Conservation (phyloP, 2,888 invertebrate genomes). For the Tetragonisca angustula region DNA sequence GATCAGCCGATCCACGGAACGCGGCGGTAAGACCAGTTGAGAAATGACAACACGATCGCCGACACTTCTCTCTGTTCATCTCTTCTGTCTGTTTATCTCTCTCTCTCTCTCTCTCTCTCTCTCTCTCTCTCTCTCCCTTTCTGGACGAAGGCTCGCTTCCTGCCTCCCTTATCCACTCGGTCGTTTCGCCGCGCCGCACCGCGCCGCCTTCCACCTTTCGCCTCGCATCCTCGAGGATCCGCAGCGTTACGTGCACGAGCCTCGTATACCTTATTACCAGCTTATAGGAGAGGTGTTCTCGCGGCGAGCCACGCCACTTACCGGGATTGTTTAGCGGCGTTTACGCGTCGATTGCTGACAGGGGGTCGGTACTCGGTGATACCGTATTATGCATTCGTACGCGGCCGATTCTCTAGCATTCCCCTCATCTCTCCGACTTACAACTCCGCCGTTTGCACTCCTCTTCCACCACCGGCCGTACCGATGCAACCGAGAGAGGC, state of each 20-base stretch:
- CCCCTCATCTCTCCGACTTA: background rate
- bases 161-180: constrained; percentile 16
- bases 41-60: constrained; percentile 79
- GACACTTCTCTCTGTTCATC: constrained; percentile 66
- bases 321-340: constrained; percentile 76
- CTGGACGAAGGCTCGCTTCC: constrained; percentile 15
- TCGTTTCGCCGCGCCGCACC: constrained; percentile 2
- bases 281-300: constrained; percentile 66
- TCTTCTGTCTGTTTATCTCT: no score
- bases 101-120: no score
- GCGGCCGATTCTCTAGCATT: constrained; percentile 21
- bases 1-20: constrained; percentile 59
- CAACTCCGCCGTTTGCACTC: background rate
- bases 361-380: constrained; percentile 62
- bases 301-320: constrained; percentile 69
- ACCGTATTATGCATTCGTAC: constrained; percentile 64
- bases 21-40: constrained; percentile 71
- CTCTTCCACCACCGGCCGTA: background rate
- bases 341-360: constrained; percentile 75
- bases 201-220: constrained; percentile 19
- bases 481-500: background rate
- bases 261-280: constrained; percentile 69
- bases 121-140: background rate
- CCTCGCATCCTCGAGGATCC: constrained; percentile 24
- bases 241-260: constrained; percentile 40